Base-by-base conservation (phyloP, 1,140 invertebrate species). In the Galendromus occidentalis region DNA sequence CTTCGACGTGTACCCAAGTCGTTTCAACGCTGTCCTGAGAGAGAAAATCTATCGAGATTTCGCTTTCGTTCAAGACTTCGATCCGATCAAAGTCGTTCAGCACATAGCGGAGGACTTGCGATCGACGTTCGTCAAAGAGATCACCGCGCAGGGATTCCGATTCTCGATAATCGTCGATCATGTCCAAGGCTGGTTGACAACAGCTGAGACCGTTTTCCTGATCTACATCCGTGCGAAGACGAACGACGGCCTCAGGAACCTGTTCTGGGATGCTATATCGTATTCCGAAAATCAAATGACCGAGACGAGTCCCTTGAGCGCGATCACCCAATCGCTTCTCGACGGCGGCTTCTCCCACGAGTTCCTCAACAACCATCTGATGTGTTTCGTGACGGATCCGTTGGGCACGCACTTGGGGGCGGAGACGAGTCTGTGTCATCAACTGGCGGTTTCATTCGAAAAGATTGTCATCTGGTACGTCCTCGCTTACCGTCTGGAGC, bases 401-500 rank as follows among this genome's bases (percentile, higher is more conserved):
- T 33, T 59, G 25, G 20, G 51, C 2, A 22, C 22, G 22, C 51
- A 59, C 22, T 33, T 59, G 14, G 51, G 51, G 17, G 51, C 51
- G 25, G 51, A 25, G 22, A 29, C 51, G 9, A 59, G 14, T 25
- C 22, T 59, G 22, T 59, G 51, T 14, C 51, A 59, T 17, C 51
- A 59, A 22, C 25, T 59, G 51, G 51, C 51, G 20, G 25, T 59
- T 59, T 59, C 51, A 59, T 59, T 59, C 33, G 51, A 59, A 17
- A 59, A 59, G 25, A 59, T 59, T 25, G 51, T 59, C 14, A 59
- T 59, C 5, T 59, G 51, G 51, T 59, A 59, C 22, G 51, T 59
- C 25, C 22, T 59, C 14, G 51, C 51, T 6, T 59, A 59, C 22
- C 14, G 51, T 1, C 9, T 59, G 12, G 51, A 59, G 51, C 25